phyloP scores from a whole-genome alignment of 2,888 invertebrate species.

The Pheosia gnoma region DNA sequence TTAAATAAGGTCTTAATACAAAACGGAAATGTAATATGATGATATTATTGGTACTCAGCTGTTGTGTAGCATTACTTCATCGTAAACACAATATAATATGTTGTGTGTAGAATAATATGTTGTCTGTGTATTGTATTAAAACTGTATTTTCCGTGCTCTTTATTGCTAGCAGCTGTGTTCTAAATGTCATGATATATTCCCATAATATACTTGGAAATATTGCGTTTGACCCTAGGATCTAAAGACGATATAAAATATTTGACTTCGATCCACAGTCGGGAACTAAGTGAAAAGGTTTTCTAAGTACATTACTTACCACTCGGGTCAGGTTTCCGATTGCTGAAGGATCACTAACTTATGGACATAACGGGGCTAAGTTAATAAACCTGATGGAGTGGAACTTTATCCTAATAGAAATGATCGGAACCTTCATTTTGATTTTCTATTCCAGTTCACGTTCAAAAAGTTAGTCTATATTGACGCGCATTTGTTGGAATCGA shows the following conservation, averaged over 20 bases:
- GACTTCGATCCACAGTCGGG: neutral
- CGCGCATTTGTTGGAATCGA: neutral
- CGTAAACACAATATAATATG: no score
- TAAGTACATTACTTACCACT: neutral
- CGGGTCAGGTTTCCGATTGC: neutral
- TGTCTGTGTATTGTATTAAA: neutral
- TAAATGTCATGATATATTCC: neutral
- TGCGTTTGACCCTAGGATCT: neutral
- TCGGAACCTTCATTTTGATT: neutral
- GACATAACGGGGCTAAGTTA: neutral
- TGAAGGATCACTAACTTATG: neutral
- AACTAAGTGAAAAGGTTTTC: neutral
- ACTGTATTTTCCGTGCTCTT: neutral
- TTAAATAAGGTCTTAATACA: no score
- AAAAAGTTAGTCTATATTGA: no score
- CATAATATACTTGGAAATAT: neutral
- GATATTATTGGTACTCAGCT: no score
- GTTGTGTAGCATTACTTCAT: no score
- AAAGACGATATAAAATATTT: neutral
- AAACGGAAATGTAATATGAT: neutral
- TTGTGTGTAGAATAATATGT: no score
- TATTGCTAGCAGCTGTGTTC: neutral
- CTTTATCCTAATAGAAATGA: conserved; percentile 8
- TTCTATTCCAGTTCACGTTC: no score
- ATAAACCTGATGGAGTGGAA: conserved; percentile 14